Conservation (phyloP, 2,888 invertebrate species). For the Drymonia ruficornis region DNA sequence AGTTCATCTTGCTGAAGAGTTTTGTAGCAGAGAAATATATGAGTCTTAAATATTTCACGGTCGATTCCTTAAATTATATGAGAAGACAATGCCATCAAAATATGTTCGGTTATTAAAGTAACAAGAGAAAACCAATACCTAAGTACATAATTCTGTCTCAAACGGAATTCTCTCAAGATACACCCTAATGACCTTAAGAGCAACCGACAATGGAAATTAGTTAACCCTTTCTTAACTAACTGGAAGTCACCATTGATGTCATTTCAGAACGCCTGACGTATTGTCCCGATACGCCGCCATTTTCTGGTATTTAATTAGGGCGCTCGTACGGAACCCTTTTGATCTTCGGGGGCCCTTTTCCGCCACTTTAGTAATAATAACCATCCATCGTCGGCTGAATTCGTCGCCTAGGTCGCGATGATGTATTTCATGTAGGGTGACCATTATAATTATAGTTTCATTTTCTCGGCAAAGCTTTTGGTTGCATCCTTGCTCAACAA, state of each 20-base stretch:
- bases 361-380: slow-evolving; percentile 35
- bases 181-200: neutral
- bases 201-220: neutral
- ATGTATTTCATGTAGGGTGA: slow-evolving; percentile 6
- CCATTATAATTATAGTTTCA: neutral
- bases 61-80: no score
- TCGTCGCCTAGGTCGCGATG: slow-evolving; percentile 16
- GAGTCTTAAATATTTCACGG: no score
- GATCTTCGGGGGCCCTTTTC: slow-evolving; percentile 34
- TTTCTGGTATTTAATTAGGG: slow-evolving; percentile 33
- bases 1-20: no score
- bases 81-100: no score
- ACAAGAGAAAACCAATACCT: no score
- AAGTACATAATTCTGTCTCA: neutral
- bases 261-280: slow-evolving; percentile 22
- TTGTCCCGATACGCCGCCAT: slow-evolving; percentile 21
- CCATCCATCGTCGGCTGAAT: slow-evolving; percentile 18
- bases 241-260: slow-evolving; percentile 9
- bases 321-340: slow-evolving; percentile 23
- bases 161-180: neutral
- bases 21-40: no score
- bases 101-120: no score
- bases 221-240: neutral
- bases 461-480: no score
- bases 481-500: no score